Evolutionary conservation across 2,113 vertebrate species (phyloP), one percentile per base, ranked within the genome.

Genomic region (Cyprinodon variegatus): DNA sequence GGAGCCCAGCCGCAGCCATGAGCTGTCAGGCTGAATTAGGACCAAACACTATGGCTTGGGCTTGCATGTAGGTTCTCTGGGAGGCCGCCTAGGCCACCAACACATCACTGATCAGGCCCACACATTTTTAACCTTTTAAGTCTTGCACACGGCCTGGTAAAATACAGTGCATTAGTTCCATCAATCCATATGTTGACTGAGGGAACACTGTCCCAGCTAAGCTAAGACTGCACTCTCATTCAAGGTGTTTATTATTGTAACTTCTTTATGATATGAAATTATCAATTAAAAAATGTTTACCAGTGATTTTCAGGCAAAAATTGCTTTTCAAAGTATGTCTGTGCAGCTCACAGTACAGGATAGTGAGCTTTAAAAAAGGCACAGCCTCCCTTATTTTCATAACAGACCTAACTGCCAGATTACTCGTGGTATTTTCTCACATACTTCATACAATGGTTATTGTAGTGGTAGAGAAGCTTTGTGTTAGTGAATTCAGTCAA

Each of bases 1-100:
- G 82, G 88, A 83, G 89, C 86, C 85, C 84, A 88, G 82, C 73
- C 41, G 37, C 81, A 81, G 86, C 88, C 82, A 62, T 75, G 83
- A 89, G 85, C 88, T 92, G 93, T 92, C 91, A 84, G 84, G 72
- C 76, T 0, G 61, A 65, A 80, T 93, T 90, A 92, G 43, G 57
- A 10, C 39, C 77, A 81, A 91, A 68, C 13, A 17, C 46, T 74
- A 71, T 22, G 68, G 38, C 22, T 70, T 36, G 22, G 64, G 36
- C 45, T 45, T 83, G 70, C 67, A 61, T 37, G 64, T 41, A 38
- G 77, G 79, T 71, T 86, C 82, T 64, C 46, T 11, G 29, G 61
- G 78, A 79, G 76, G 79, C 66, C 76, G 37, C 37, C 63, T n/a
- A 72, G 78, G 79, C 68, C 78, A 60, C 50, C 64, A 40, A 70